Evolutionary conservation across 2,888 invertebrate species (phyloP).

Genomic region (Ametastegia equiseti): DNA sequence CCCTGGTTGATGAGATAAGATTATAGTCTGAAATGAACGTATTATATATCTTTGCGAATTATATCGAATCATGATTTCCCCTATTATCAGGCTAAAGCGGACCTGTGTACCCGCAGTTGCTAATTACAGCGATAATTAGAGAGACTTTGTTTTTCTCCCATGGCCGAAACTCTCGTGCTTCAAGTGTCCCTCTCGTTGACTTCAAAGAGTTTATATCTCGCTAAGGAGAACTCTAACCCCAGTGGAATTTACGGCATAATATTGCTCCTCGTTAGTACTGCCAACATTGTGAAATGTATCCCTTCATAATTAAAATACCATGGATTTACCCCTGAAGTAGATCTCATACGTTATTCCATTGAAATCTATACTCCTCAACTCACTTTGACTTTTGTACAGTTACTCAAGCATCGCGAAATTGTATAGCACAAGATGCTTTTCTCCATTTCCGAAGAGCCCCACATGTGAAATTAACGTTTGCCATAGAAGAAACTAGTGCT

Average conservation of each 20-base stretch:
- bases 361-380: background rate
- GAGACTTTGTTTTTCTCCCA: background rate
- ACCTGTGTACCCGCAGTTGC: too few relatives aligned
- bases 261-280: background rate
- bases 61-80: background rate
- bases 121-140: conserved; percentile 11
- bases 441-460: too few relatives aligned
- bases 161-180: background rate
- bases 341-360: too few relatives aligned
- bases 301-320: background rate
- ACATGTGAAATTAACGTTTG: too few relatives aligned
- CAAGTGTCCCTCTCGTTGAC: background rate
- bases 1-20: too few relatives aligned
- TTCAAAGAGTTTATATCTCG: conserved; percentile 1
- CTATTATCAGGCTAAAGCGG: background rate
- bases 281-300: background rate
- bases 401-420: background rate
- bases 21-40: too few relatives aligned
- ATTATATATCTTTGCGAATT: background rate
- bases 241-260: background rate
- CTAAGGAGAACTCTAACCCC: background rate
- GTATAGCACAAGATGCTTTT: too few relatives aligned
- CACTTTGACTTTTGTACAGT: background rate
- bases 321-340: background rate
- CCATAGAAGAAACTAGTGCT: too few relatives aligned